Evolutionary conservation across 2,888 invertebrate genomes (phyloP).

Genomic region (Tuta absoluta): DNA sequence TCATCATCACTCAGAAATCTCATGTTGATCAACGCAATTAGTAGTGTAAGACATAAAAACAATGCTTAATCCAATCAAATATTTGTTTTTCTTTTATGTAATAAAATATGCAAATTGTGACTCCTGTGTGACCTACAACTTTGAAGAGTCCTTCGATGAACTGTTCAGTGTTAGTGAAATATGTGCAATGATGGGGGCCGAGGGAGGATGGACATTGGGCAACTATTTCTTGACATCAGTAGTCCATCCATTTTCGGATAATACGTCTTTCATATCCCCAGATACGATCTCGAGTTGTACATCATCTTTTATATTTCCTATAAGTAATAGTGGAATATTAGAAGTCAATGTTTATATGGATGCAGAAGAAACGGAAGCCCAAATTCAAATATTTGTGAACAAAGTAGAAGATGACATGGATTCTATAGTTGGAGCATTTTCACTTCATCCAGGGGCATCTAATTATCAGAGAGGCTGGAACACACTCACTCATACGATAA

Average conservation of each 20-base stretch:
- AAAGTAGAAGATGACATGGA: slow-evolving; percentile 37
- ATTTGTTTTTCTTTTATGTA: not conserved
- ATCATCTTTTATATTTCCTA: slow-evolving; percentile 41
- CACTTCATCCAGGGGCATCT: slow-evolving; percentile 24
- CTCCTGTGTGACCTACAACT: slow-evolving; percentile 1
- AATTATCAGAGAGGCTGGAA: slow-evolving; percentile 43
- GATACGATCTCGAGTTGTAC: slow-evolving; percentile 37
- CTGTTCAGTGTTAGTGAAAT: slow-evolving; percentile 30
- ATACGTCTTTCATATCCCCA: slow-evolving; percentile 46
- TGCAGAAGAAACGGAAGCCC: slow-evolving; percentile 37
- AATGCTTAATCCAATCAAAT: not conserved
- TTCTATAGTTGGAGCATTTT: slow-evolving; percentile 29
- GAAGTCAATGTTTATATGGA: slow-evolving; percentile 53
- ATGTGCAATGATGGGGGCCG: slow-evolving; percentile 33
- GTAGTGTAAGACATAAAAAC: not conserved
- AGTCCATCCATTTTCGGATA: slow-evolving; percentile 39
- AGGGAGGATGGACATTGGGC: slow-evolving; percentile 43
- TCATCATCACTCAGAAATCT: not conserved
- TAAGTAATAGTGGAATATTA: slow-evolving; percentile 47
- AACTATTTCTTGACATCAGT: slow-evolving; percentile 40
- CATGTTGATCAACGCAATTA: slow-evolving; percentile 8
- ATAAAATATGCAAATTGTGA: not conserved
- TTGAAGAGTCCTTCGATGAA: slow-evolving; percentile 8
- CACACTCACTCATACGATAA: slow-evolving; percentile 28
- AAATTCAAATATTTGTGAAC: slow-evolving; percentile 47